phyloP scores from a whole-genome alignment of 2,113 vertebrate genomes.

The Rhegmatorhina hoffmannsi region DNA sequence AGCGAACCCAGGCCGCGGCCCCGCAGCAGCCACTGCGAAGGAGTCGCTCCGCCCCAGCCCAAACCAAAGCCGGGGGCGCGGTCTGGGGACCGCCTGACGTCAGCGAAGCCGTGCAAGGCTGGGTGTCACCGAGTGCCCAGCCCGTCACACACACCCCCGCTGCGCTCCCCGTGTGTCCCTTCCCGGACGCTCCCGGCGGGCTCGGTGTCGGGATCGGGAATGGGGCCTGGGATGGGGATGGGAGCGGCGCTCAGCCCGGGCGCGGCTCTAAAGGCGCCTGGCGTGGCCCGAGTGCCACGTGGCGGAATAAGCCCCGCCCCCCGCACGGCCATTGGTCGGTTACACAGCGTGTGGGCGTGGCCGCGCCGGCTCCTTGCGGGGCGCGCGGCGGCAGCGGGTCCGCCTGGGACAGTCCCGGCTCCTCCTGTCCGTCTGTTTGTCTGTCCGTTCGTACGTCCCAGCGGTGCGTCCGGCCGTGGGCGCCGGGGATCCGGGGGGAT shows the following conservation, averaged over 20 bases:
- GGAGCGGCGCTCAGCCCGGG: too few relatives aligned
- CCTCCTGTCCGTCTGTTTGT: not conserved
- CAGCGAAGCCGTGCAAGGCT: fast-evolving
- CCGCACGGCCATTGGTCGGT: not conserved
- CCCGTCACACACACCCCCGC: not conserved
- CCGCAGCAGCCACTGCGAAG: not conserved
- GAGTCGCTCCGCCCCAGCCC: not conserved
- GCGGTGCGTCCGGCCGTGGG: not conserved
- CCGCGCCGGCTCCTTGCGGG: not conserved
- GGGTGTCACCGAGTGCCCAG: fast-evolving
- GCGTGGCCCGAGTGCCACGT: not conserved
- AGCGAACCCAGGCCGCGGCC: not conserved
- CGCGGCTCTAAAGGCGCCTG: not conserved
- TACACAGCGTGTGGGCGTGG: not conserved
- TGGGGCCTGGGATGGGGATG: too few relatives aligned
- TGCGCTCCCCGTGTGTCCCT: too few relatives aligned
- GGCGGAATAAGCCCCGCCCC: fast-evolving
- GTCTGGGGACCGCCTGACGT: fast-evolving
- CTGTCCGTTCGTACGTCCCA: not conserved
- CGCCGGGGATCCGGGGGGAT: not conserved
- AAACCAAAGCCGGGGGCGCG: not conserved
- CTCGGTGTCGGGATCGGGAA: too few relatives aligned
- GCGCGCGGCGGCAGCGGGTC: not conserved
- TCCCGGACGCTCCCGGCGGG: too few relatives aligned
- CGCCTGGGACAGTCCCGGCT: too few relatives aligned